Conservation (phyloP, 2,113 vertebrate genomes). For the Protomyctophum bolini region DNA sequence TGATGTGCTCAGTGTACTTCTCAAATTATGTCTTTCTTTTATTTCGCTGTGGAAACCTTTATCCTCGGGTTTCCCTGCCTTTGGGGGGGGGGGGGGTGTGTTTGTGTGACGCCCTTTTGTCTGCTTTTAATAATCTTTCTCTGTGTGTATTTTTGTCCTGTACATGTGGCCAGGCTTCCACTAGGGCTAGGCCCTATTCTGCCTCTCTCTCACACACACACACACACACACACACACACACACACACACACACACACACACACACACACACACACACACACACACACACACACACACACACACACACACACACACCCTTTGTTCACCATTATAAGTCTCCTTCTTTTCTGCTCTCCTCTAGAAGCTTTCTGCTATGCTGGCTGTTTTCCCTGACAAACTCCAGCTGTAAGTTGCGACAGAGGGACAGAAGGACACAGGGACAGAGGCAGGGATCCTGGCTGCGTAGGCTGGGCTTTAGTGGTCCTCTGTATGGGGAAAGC, state of each 20-base stretch:
- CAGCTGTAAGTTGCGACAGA: constrained; percentile 56
- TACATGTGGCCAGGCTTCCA: constrained; percentile 13
- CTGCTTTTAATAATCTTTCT: no score
- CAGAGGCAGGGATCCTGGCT: constrained; percentile 42
- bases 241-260: constrained; percentile 1
- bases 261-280: constrained; percentile 16
- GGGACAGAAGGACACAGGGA: neutral
- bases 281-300: constrained; percentile 22
- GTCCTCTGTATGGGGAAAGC: constrained; percentile 55
- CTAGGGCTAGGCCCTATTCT: constrained; percentile 40
- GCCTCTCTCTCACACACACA: constrained; percentile 42
- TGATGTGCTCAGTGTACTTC: no score
- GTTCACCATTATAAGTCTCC: constrained; percentile 33
- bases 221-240: constrained; percentile 23
- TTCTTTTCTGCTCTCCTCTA: constrained; percentile 56
- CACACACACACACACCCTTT: constrained; percentile 38
- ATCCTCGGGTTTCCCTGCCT: no score
- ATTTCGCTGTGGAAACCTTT: no score
- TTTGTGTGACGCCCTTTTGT: no score
- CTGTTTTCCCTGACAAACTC: constrained; percentile 62
- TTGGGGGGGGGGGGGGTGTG: no score
- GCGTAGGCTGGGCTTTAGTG: constrained; percentile 67
- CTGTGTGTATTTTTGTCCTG: no score
- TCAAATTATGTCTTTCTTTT: no score
- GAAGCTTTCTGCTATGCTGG: constrained; percentile 63